A percentile compares a stretch with the other conserved stretches of the same genome.
Conservation (phyloP, 2,888 invertebrate genomes). For the Stenchaetothrips biformis region DNA sequence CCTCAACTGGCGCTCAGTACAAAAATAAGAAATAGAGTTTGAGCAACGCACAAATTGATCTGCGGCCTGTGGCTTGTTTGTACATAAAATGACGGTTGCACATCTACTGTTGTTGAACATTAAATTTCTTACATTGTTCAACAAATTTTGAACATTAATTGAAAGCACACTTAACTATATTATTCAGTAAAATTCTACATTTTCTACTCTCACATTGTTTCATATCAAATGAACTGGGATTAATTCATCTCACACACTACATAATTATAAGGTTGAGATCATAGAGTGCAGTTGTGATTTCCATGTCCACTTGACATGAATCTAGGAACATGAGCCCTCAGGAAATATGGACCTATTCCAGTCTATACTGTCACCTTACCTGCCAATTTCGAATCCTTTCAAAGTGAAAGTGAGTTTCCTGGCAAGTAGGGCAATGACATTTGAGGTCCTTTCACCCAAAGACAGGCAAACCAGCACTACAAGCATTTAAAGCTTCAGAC, state of each 20-base stretch:
- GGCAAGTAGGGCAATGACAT: constrained; percentile 2
- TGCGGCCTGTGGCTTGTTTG: constrained; percentile 16
- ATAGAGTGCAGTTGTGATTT: background rate
- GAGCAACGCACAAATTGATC: constrained; percentile 21
- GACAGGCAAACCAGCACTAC: background rate
- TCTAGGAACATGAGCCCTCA: constrained; percentile 9
- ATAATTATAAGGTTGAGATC: constrained; percentile 13
- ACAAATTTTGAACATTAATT: constrained; percentile 17
- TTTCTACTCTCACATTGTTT: background rate
- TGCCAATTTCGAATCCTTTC: background rate
- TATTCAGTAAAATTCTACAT: background rate
- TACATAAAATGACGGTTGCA: background rate
- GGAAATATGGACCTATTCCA: background rate
- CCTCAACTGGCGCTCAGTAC: background rate
- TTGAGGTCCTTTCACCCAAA: background rate
- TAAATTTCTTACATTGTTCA: background rate
- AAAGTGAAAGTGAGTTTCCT: background rate
- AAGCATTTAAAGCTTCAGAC: constrained; percentile 11
- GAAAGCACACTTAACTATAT: constrained; percentile 18
- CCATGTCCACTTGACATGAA: constrained; percentile 6
- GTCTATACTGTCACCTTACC: background rate
- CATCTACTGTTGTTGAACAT: background rate
- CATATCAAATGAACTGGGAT: constrained; percentile 15
- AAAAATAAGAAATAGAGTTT: constrained; percentile 15
- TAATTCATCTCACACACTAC: constrained; percentile 19